Evolutionary conservation across 2,797 vertebrate genomes (phyloP).

Genomic region (Sandelia bainsii): DNA sequence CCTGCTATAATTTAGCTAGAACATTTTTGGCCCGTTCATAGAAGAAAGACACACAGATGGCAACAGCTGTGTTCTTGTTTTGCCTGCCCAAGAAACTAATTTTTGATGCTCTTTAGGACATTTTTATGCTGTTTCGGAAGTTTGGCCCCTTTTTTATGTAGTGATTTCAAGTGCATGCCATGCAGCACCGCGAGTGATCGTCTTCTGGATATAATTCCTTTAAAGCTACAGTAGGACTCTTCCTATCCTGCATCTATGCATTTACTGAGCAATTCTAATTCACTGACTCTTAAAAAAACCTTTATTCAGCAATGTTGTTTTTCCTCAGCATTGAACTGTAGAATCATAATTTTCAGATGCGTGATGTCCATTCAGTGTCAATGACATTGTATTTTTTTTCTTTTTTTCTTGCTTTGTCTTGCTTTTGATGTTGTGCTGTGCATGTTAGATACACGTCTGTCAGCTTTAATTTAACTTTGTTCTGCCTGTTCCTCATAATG

Average conservation of each 20-base stretch:
- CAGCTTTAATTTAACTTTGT: background rate
- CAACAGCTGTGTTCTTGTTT: slow-evolving; percentile 2
- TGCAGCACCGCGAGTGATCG: background rate
- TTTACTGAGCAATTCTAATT: slow-evolving; percentile 7
- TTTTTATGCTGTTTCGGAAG: slow-evolving; percentile 1
- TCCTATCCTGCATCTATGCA: background rate
- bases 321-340: background rate
- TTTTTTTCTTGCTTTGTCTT: slow-evolving; percentile 2
- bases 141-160: background rate
- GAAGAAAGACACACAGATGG: background rate
- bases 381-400: background rate
- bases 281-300: slow-evolving; percentile 4
- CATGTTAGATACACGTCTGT: slow-evolving; percentile 6
- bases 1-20: background rate
- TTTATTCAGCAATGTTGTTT: slow-evolving; percentile 5
- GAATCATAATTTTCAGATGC: background rate
- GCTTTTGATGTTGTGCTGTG: slow-evolving; percentile 15
- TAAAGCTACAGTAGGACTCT: background rate
- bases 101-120: background rate
- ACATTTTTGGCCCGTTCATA: background rate
- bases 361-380: background rate
- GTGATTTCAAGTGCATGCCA: slow-evolving; percentile 10
- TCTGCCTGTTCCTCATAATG: background rate
- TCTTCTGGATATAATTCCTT: background rate
- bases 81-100: background rate